These are phyloP conservation scores for Caenorhabditis virilis DNA, from an alignment of 2,888 invertebrate genomes.

Conservation along the genomic window DNA sequence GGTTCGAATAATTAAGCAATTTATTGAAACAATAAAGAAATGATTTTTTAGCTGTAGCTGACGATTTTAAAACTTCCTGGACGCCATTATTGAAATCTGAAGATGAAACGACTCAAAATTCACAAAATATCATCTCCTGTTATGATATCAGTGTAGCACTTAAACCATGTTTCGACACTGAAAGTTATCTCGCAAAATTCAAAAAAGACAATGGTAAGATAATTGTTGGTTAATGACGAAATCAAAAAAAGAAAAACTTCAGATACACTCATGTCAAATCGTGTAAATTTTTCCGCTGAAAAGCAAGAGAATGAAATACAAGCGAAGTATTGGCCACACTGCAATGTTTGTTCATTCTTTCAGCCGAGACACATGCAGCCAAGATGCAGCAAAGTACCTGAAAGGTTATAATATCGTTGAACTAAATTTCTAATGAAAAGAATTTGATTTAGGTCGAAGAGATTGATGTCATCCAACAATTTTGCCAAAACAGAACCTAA, in stretches of 20 bases:
- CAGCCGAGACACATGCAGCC: slow-evolving; percentile 24
- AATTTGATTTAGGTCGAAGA: slow-evolving; percentile 31
- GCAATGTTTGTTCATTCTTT: slow-evolving; percentile 75
- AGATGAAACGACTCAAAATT: too few species aligned
- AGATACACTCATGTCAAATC: slow-evolving; percentile 62
- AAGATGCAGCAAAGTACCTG: slow-evolving; percentile 18
- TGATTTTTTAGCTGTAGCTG: too few species aligned
- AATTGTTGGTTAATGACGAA: not conserved
- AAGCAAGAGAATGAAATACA: slow-evolving; percentile 18
- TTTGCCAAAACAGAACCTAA: slow-evolving; percentile 64
- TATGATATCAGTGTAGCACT: slow-evolving; percentile 3
- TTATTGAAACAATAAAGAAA: too few species aligned
- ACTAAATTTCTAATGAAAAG: too few species aligned
- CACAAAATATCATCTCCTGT: too few species aligned
- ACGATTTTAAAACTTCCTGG: too few species aligned
- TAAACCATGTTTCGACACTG: not conserved
- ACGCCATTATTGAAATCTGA: too few species aligned
- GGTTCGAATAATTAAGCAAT: too few species aligned
- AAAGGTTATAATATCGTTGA: not conserved
- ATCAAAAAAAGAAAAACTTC: slow-evolving; percentile 4
- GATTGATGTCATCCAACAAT: slow-evolving; percentile 68
- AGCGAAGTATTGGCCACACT: slow-evolving; percentile 70
- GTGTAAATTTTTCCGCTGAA: slow-evolving; percentile 68
- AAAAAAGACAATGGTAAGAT: slow-evolving; percentile 16
- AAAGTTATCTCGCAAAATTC: not conserved